Evolutionary conservation across 2,888 invertebrate species (phyloP).

Genomic region (Heterodera filipjevi): DNA sequence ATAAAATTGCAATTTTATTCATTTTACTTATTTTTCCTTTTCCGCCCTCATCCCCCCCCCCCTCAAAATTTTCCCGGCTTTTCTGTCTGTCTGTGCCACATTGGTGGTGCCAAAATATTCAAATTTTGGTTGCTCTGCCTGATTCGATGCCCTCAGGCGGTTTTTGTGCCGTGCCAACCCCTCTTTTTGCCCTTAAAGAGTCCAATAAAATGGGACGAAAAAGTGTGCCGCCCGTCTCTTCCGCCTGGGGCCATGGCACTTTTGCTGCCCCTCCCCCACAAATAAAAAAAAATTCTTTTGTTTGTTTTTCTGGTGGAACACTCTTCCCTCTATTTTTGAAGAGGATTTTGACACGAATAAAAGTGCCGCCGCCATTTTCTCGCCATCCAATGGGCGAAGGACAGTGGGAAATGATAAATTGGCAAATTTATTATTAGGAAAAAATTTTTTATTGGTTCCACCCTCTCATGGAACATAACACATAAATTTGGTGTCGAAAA

Average conservation of each 20-base stretch:
- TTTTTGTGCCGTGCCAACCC: neutral
- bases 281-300: neutral
- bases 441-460: neutral
- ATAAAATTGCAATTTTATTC: too few relatives aligned
- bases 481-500: neutral
- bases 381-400: neutral
- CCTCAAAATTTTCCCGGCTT: neutral
- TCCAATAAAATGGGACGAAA: neutral
- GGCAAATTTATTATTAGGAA: neutral
- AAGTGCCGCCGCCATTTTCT: neutral
- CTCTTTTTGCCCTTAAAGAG: neutral
- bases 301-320: neutral
- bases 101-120: neutral
- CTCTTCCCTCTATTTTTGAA: neutral
- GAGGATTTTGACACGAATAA: slow-evolving; percentile 4
- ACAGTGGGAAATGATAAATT: neutral
- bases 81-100: too few relatives aligned
- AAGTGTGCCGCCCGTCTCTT: neutral
- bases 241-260: neutral
- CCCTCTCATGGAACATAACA: too few relatives aligned
- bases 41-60: too few relatives aligned
- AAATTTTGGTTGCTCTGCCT: neutral
- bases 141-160: neutral
- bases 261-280: neutral
- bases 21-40: too few relatives aligned